Percentiles rank a stretch among this genome's conserved stretches.
These are phyloP conservation scores for Aphrophora alni DNA, from an alignment of 2,888 invertebrate genomes.

Conservation along the genomic window DNA sequence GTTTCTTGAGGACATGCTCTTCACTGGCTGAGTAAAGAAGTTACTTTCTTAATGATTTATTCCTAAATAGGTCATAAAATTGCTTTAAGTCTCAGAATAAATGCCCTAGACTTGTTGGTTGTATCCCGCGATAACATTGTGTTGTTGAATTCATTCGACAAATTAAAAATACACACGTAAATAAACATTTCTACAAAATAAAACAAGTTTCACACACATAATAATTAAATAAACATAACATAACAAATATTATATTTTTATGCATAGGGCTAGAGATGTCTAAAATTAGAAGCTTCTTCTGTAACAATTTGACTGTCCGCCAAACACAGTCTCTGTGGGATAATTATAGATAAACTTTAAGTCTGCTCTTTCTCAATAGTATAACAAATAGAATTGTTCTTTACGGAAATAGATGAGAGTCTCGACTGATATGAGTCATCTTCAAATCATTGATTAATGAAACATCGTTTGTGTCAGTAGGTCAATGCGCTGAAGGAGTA, in stretches of 20 bases:
- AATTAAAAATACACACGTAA: no score
- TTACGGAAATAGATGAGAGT: neutral
- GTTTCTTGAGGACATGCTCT: no score
- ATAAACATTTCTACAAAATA: no score
- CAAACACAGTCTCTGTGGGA: neutral
- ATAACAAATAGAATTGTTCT: neutral
- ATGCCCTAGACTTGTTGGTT: no score
- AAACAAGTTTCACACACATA: neutral
- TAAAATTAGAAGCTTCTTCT: neutral
- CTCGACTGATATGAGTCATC: neutral
- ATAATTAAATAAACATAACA: neutral
- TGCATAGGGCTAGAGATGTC: neutral
- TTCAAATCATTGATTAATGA: neutral
- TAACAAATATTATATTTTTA: neutral
- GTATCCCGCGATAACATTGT: no score
- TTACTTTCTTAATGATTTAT: no score
- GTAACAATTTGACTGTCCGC: constrained; percentile 2
- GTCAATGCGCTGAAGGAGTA: no score
- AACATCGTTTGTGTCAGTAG: neutral
- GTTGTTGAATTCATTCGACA: no score
- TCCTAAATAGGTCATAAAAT: no score
- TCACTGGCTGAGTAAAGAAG: no score
- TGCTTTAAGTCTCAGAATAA: no score
- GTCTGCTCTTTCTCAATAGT: neutral
- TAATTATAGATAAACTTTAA: neutral